Evolutionary conservation across 2,797 vertebrate species (phyloP), one percentile per base, ranked within the genome.

Genomic region (Lagocephalus sceleratus): DNA sequence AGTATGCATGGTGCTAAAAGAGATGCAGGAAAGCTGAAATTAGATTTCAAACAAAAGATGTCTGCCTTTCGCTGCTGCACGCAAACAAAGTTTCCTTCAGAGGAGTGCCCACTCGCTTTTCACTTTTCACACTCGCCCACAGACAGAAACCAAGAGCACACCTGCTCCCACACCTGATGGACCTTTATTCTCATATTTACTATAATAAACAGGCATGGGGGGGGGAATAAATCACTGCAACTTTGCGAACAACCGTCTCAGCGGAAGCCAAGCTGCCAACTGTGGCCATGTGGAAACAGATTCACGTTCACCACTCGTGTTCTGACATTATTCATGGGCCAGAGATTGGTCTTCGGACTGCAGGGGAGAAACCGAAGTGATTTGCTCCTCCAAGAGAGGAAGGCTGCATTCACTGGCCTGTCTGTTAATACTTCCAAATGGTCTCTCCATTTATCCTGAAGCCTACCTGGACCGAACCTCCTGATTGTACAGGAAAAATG

Each of bases 201-300:
- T 60, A 53, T 56, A 42, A 65, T 50, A 56, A 68, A 63, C 42
- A 46, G 54, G 22, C 54, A 44, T 9, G 42, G 45, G 60, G 46
- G 57, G 29, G 52, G 57, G 53, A 63, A 60, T 14, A 54, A 73
- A 65, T 60, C 49, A 62, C 48, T 32, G 32, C 49, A 60, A 49
- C 52, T 56, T 63, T 58, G n/a, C n/a, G n/a, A n/a, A n/a, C n/a
- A n/a, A n/a, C n/a, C n/a, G 64, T 69, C 60, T 71, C 45, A 0
- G 15, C 10, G 51, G 68, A 72, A 54, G 42, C 26, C 47, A 2
- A 19, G 20, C 43, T 8, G 40, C 50, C 41, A 47, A 46, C 53
- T 68, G 66, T 57, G 47, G 22, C 45, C 49, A 58, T 59, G 50
- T 41, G 50, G 54, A 68, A 60, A n/a, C 38, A 39, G 38, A n/a